These are phyloP conservation scores for Agrochola circellaris DNA, from an alignment of 2,888 invertebrate genomes.

Conservation along the genomic window DNA sequence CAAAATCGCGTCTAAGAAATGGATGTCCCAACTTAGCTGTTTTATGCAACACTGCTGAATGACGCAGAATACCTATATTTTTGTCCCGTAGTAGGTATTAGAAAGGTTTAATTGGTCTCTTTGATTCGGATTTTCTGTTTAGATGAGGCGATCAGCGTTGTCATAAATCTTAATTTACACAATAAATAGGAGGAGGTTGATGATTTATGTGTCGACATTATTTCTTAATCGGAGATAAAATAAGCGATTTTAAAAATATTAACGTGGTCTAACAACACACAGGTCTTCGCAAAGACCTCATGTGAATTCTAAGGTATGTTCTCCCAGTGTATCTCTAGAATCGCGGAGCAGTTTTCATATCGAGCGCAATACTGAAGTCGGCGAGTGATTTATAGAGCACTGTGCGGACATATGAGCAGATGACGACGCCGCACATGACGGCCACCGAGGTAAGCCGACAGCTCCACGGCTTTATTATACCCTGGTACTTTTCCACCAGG, in stretches of 20 bases:
- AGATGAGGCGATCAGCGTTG: slow-evolving; percentile 13
- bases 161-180: slow-evolving; percentile 8
- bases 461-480: slow-evolving; percentile 57
- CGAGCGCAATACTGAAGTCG: slow-evolving; percentile 70
- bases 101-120: neutral
- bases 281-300: neutral
- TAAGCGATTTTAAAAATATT: neutral
- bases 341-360: slow-evolving; percentile 82
- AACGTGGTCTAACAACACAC: neutral
- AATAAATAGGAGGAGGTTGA: slow-evolving; percentile 10
- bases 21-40: neutral
- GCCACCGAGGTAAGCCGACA: slow-evolving; percentile 51
- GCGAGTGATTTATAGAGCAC: slow-evolving; percentile 81
- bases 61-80: neutral
- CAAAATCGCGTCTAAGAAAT: neutral
- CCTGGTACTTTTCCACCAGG: slow-evolving; percentile 33
- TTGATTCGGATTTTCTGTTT: slow-evolving; percentile 1
- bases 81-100: too few species aligned
- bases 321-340: slow-evolving; percentile 66
- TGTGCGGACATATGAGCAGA: slow-evolving; percentile 74
- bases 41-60: neutral
- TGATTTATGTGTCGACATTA: neutral
- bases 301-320: slow-evolving; percentile 11
- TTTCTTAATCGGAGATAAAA: neutral
- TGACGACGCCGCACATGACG: slow-evolving; percentile 56